Base-by-base conservation (phyloP, 2,113 vertebrate genomes). In the Sminthopsis crassicaudata region DNA sequence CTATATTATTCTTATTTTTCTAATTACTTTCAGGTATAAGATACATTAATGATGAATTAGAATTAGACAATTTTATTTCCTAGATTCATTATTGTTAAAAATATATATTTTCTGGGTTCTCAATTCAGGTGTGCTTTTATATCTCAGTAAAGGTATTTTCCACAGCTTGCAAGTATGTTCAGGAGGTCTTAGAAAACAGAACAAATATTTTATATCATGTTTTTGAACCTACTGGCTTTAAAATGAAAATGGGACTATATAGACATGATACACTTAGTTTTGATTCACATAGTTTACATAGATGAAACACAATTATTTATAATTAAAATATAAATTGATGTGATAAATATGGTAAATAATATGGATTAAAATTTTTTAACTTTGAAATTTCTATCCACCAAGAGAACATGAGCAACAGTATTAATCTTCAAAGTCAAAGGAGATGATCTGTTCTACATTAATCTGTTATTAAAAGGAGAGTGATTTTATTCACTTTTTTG, bases 311-410 rank as follows among this genome's bases (percentile, higher is more conserved):
- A 96, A 90, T 94, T 89, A 95, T 53, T 92, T 50, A 19, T 42
- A 16, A n/a, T 95, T 96, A 94, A 94, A 14, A 94, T 22, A 67
- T 92, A 91, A 51, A 36, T 67, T 76, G 89, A 23, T 12, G 76
- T 3, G 55, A 94, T 96, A 94, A 90, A 46, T 92, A 90, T 76
- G 50, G 55, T 94, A 53, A 19, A 89, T 93, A 42, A 93, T 27
- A 89, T 93, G 90, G 91, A 93, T 48, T 60, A 1, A 92, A 53
- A 30, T 89, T 1, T 91, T 96, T 90, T 89, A 25, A 97, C 46
- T 95, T 97, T 93, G 50, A 51, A 96, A 89, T 95, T 95, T n/a
- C 96, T 95, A 67, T 95, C 14, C 84, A 48, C 94, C 96, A 84
- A 0, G 27, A 54, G 90, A 94, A 95, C 93, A 54, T 46, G 91